Evolutionary conservation across 2,888 invertebrate genomes (phyloP), one percentile per base, ranked within the genome.

Genomic region (Mesorhabditis sp.): DNA sequence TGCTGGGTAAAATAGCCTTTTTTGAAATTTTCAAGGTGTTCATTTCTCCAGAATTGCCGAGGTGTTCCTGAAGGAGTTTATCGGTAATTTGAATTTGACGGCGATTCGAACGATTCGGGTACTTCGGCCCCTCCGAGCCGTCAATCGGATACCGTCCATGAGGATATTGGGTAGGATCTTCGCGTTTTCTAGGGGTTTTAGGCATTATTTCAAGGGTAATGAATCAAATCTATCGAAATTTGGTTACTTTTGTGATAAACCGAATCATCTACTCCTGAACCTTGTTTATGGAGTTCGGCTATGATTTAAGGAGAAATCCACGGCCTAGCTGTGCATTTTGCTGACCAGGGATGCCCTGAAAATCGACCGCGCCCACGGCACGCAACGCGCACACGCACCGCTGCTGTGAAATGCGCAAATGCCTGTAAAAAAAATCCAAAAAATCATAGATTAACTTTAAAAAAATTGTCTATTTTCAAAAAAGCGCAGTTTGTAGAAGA

Each of bases 71-170:
- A 92, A 85, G 70, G 83, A 86, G 72, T 83, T 95, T 87, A 92
- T 95, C 86, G 77, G 96, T 87, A 96, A 95, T 88, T 92, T 98
- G 88, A 98, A 97, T 89, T 89, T 98, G 87, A 95, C 97, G 74
- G 95, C 98, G 71, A 97, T 98, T 86, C 90, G 98, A 85, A 98
- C 98, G 76, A 95, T 98, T 86, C 90, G 98, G 86, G 98, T 98
- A 76, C 90, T 99, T 76, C 89, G 98, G 86, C 98, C 98, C 66
- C 89, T 99, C 79, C 89, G 98, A 82, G 98, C 98, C 76, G 99
- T 98, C 88, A 99, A 98, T 90, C 91, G 98, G 87, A 98, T 98
- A 90, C 98, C 98, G 87, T 98, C 97, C 94, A 85, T 85, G 85
- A 73, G 85, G 66, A 85, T 85, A 70, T 72, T 85, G 62, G 83